Conservation (phyloP, 2,888 invertebrate species). For the Lottia scabra region DNA sequence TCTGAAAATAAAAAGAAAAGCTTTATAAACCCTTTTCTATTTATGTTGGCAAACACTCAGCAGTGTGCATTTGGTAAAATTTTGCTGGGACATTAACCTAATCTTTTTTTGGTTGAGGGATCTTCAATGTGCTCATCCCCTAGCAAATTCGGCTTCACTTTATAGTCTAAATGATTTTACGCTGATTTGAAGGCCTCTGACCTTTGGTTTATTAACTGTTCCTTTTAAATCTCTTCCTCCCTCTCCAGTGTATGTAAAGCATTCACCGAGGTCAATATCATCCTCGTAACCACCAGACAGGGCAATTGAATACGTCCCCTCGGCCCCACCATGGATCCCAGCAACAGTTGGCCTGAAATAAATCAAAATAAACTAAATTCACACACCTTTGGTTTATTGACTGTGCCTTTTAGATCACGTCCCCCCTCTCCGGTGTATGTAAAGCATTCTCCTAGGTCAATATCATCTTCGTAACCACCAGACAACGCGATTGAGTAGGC, state of each 20-base stretch:
- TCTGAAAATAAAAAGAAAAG: slow-evolving; percentile 45
- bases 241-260: slow-evolving; percentile 70
- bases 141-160: no score
- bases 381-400: slow-evolving; percentile 63
- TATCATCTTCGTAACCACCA: slow-evolving; percentile 70
- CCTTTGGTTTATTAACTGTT: slow-evolving; percentile 68
- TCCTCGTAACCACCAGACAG: slow-evolving; percentile 70
- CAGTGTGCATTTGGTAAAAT: no score
- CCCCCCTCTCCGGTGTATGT: slow-evolving; percentile 70
- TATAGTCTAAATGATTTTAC: no score
- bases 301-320: slow-evolving; percentile 70
- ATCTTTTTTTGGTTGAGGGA: no score
- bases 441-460: slow-evolving; percentile 69
- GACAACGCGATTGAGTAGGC: slow-evolving; percentile 69
- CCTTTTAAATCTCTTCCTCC: slow-evolving; percentile 70
- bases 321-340: slow-evolving; percentile 67
- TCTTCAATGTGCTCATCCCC: no score
- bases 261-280: slow-evolving; percentile 69
- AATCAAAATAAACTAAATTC: neutral
- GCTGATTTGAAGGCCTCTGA: slow-evolving; percentile 27
- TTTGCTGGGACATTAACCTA: no score
- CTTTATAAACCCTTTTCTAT: no score
- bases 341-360: slow-evolving; percentile 66
- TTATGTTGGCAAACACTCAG: no score
- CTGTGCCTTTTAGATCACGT: slow-evolving; percentile 68